A percentile compares a stretch with the other conserved stretches of the same genome.
phyloP scores from a whole-genome alignment of 2,797 vertebrate species.

The Pseudochaenichthys georgianus region DNA sequence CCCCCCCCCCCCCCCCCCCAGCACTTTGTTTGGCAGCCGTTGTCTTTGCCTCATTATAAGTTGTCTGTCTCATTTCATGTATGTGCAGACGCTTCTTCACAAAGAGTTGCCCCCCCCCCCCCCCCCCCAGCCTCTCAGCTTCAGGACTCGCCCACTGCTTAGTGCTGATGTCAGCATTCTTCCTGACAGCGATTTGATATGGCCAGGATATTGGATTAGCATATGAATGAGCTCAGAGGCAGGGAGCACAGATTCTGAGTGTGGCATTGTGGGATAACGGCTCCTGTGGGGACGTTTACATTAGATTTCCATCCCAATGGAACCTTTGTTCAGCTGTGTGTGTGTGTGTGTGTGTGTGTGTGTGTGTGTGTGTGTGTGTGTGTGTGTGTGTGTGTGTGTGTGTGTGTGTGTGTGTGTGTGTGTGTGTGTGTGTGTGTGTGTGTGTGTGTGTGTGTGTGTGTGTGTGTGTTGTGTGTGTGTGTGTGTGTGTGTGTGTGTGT shows the following conservation, averaged over 20 bases:
- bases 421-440: too few relatives aligned
- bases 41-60: slow-evolving; percentile 57
- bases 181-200: slow-evolving; percentile 57
- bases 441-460: too few relatives aligned
- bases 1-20: background rate
- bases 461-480: too few relatives aligned
- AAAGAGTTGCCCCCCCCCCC: slow-evolving; percentile 27
- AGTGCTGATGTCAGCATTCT: slow-evolving; percentile 55
- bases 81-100: slow-evolving; percentile 43
- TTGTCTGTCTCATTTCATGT: slow-evolving; percentile 41
- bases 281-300: slow-evolving; percentile 63
- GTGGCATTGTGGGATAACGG: slow-evolving; percentile 51
- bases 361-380: too few relatives aligned
- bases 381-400: too few relatives aligned
- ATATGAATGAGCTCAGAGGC: slow-evolving; percentile 62
- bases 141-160: slow-evolving; percentile 26
- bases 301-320: slow-evolving; percentile 70
- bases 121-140: slow-evolving; percentile 4
- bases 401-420: too few relatives aligned
- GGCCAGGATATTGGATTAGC: slow-evolving; percentile 58
- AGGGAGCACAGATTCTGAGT: slow-evolving; percentile 29
- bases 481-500: too few relatives aligned
- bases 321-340: slow-evolving; percentile 40
- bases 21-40: slow-evolving; percentile 34
- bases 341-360: too few relatives aligned